Evolutionary conservation across 2,888 invertebrate species (phyloP).

Genomic region (Adineta ricciae): DNA sequence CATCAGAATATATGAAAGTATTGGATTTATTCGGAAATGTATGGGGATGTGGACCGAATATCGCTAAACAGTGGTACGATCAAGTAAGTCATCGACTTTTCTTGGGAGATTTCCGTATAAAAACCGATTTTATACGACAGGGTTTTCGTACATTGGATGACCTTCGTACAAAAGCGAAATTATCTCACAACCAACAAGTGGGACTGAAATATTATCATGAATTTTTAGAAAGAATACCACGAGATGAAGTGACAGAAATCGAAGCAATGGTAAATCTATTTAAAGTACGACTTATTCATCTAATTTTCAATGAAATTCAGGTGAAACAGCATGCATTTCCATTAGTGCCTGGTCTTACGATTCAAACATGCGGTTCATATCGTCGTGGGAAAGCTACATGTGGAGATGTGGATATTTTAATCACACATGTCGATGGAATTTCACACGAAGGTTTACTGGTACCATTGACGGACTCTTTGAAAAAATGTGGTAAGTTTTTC

Average conservation of each 20-base stretch:
- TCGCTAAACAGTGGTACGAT: slow-evolving; percentile 50
- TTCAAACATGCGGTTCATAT: slow-evolving; percentile 53
- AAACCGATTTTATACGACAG: no score
- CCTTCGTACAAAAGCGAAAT: slow-evolving; percentile 38
- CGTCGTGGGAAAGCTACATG: slow-evolving; percentile 51
- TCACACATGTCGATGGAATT: slow-evolving; percentile 51
- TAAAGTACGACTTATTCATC: background rate
- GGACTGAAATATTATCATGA: slow-evolving; percentile 53
- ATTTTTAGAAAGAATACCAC: slow-evolving; percentile 50
- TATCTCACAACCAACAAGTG: slow-evolving; percentile 51
- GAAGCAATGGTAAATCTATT: slow-evolving; percentile 41
- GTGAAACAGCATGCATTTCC: slow-evolving; percentile 32
- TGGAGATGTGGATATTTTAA: slow-evolving; percentile 53
- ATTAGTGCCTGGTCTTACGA: slow-evolving; percentile 43
- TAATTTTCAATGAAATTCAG: slow-evolving; percentile 4
- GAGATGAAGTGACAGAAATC: slow-evolving; percentile 51
- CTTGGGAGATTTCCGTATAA: slow-evolving; percentile 31
- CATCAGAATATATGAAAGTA: slow-evolving; percentile 45
- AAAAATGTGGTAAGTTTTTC: slow-evolving; percentile 35
- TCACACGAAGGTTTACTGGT: slow-evolving; percentile 47
- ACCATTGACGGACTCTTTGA: slow-evolving; percentile 42
- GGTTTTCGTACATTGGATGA: slow-evolving; percentile 52
- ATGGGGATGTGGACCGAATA: slow-evolving; percentile 53
- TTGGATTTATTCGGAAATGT: slow-evolving; percentile 50
- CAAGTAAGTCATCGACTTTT: slow-evolving; percentile 41